Evolutionary conservation across 2,113 vertebrate genomes (phyloP), one percentile per base, ranked within the genome.

Genomic region (Sylvia atricapilla): DNA sequence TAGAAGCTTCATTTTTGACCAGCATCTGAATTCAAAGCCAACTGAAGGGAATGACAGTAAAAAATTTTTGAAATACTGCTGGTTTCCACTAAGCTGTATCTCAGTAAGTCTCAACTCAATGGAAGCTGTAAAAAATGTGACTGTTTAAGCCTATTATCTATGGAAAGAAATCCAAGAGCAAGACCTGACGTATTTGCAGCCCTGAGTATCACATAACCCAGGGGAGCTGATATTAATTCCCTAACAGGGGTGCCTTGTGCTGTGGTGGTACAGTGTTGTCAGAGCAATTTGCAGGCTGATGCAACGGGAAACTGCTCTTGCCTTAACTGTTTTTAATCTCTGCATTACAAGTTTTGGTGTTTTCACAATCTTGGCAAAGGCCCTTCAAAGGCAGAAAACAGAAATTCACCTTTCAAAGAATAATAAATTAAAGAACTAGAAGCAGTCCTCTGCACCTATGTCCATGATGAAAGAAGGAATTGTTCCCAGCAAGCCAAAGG

Each of bases 351-450:
- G 19, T 64, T 95, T 62, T 16, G 94, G 24, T 47, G 53, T 62
- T 62, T 79, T 50, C 64, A 64, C 43, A 91, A 24, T 81, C 92
- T 62, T 78, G 27, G 82, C 39, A 80, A 90, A 96, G 58, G 76
- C 20, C 35, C 24, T 37, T 90, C 70, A 6, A 49, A 92, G 41
- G 74, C 2, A 25, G 33, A 72, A 79, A 95, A 58, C 0, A 67
- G 79, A 96, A 90, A 94, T 76, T 72, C 49, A 89, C 17, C 55
- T 84, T 90, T 62, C 19, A 46, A 83, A 94, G 62, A 89, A 46
- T 28, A 87, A 87, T n/a, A 93, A 59, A 69, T 44, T n/a, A 25
- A 68, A 81, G 89, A 93, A 69, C 15, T 0, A 66, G 87, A 87
- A 82, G 62, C 16, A 73, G 37, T 6, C 44, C 50, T 64, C 47